Conservation (phyloP, 2,888 invertebrate species). For the Seira musarum region DNA sequence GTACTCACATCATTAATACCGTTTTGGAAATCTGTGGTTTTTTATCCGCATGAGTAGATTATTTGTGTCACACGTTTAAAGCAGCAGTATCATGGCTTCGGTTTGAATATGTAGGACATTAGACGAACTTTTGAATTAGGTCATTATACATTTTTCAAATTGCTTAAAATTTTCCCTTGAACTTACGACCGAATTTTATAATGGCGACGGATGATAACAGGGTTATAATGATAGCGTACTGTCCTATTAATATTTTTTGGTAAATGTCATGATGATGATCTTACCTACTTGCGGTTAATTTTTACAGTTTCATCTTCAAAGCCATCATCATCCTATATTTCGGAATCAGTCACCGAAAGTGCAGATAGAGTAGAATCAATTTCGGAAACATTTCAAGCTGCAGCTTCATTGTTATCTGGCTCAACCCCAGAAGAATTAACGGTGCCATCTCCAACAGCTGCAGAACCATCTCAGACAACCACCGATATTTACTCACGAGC, state of each 20-base stretch:
- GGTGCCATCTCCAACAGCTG: neutral
- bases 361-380: neutral
- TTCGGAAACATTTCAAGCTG: conserved; percentile 11
- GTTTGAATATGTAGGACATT: neutral
- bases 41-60: neutral
- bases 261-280: too few relatives aligned
- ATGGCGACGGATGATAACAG: too few relatives aligned
- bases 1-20: neutral
- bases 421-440: neutral
- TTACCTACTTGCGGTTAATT: too few relatives aligned
- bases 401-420: conserved; percentile 7
- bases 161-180: neutral
- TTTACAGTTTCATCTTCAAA: neutral
- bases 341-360: neutral
- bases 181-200: neutral
- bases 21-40: neutral
- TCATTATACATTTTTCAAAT: neutral
- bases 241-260: too few relatives aligned
- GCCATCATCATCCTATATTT: neutral
- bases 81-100: neutral
- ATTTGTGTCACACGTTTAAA: neutral
- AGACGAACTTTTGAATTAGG: neutral
- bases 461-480: neutral
- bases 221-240: too few relatives aligned
- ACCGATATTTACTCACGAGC: conserved; percentile 53